phyloP scores from a whole-genome alignment of 2,113 vertebrate genomes.

The Gymnogyps californianus region DNA sequence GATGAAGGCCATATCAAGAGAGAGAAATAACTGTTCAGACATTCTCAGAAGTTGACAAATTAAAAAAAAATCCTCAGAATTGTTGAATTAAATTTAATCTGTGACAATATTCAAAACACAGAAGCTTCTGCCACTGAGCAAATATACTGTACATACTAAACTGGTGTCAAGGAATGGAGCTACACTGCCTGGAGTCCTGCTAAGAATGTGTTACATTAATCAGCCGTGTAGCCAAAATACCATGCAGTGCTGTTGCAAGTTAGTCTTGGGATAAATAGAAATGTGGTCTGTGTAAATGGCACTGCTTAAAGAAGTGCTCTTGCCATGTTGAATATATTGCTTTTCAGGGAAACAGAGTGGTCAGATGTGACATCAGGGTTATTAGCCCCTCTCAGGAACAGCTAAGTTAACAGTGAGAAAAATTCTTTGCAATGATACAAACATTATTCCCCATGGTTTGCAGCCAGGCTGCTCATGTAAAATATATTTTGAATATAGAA shows the following conservation, averaged over 20 bases:
- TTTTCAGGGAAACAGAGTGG: background rate
- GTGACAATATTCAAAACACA: background rate
- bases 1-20: background rate
- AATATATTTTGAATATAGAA: background rate
- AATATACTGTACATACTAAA: background rate
- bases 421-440: background rate
- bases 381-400: background rate
- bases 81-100: background rate
- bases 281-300: background rate
- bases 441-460: background rate
- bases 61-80: background rate
- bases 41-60: background rate
- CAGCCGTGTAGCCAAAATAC: background rate
- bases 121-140: background rate
- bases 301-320: background rate
- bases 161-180: background rate
- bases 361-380: background rate
- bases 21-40: background rate
- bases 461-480: background rate
- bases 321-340: background rate
- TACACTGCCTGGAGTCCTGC: background rate
- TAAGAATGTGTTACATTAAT: background rate
- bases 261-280: background rate
- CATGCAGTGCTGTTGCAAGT: background rate
- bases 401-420: background rate